A percentile compares a stretch with the other conserved stretches of the same genome.
These are phyloP conservation scores for Zeuzera pyrina DNA, from an alignment of 2,888 invertebrate species.

Conservation along the genomic window DNA sequence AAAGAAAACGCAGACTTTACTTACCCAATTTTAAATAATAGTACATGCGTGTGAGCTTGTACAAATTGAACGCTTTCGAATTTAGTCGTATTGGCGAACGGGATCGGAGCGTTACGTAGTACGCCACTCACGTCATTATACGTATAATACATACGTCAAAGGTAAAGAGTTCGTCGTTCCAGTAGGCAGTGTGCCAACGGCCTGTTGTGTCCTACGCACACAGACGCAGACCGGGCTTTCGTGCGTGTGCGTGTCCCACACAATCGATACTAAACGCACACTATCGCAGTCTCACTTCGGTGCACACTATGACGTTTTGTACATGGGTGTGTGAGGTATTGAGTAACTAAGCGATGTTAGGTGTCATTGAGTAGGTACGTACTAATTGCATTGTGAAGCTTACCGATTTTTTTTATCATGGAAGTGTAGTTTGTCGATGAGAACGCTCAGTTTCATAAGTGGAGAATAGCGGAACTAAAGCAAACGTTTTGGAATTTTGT, in stretches of 20 bases:
- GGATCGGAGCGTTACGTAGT: slow-evolving; percentile 1
- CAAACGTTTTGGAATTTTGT: too few relatives aligned
- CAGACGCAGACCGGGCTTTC: slow-evolving; percentile 20
- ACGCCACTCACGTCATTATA: slow-evolving; percentile 35
- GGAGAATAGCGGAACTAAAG: too few relatives aligned
- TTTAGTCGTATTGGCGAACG: neutral
- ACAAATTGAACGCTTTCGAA: too few relatives aligned
- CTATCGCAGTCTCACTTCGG: slow-evolving; percentile 12
- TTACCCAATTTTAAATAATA: too few relatives aligned
- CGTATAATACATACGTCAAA: slow-evolving; percentile 43
- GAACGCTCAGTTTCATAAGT: too few relatives aligned
- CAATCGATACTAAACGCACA: slow-evolving; percentile 14
- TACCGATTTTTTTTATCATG: too few relatives aligned
- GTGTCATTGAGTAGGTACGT: slow-evolving; percentile 37
- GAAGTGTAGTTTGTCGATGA: too few relatives aligned
- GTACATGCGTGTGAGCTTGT: too few relatives aligned
- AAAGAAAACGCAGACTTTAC: too few relatives aligned
- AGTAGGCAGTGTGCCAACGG: slow-evolving; percentile 70
- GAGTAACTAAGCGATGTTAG: slow-evolving; percentile 42
- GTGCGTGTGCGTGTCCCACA: slow-evolving; percentile 23
- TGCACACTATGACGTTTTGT: slow-evolving; percentile 18
- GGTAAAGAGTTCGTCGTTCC: slow-evolving; percentile 62
- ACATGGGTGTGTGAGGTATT: slow-evolving; percentile 26
- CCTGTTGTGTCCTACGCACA: slow-evolving; percentile 37
- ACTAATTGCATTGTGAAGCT: slow-evolving; percentile 36